These are phyloP conservation scores for Drosophila serrata DNA, from an alignment of 1,140 invertebrate genomes.

Conservation along the genomic window DNA sequence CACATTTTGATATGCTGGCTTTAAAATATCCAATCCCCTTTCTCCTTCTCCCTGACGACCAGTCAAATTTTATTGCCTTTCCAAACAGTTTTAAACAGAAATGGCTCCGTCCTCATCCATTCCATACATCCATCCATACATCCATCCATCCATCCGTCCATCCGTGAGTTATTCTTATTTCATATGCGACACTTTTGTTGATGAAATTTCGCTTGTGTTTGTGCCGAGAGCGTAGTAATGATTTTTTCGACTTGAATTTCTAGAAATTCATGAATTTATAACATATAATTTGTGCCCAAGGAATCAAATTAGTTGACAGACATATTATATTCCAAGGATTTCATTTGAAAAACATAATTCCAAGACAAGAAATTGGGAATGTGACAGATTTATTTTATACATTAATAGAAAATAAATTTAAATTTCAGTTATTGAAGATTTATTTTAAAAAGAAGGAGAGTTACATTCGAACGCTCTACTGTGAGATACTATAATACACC, in stretches of 20 bases:
- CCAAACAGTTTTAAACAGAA: constrained; percentile 25
- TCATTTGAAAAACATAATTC: background rate
- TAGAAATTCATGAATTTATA: constrained; percentile 9
- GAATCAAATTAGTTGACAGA: background rate
- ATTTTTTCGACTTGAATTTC: constrained; percentile 26
- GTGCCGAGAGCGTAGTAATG: constrained; percentile 11
- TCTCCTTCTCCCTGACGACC: constrained; percentile 13
- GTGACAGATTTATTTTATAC: background rate
- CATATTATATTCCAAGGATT: background rate
- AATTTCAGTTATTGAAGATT: too few relatives aligned
- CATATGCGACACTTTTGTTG: constrained; percentile 24
- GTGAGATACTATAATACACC: too few relatives aligned
- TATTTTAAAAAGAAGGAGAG: too few relatives aligned
- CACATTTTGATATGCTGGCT: constrained; percentile 31
- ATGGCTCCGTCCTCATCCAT: constrained; percentile 14
- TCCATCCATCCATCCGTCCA: constrained; percentile 6
- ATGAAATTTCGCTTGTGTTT: constrained; percentile 24
- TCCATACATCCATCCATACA: background rate
- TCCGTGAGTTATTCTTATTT: constrained; percentile 26
- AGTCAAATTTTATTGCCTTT: constrained; percentile 48
- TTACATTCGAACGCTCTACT: too few relatives aligned
- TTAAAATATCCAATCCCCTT: constrained; percentile 25
- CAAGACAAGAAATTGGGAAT: background rate
- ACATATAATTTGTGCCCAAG: background rate
- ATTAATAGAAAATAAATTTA: background rate